These are phyloP conservation scores for Polypterus senegalus DNA, from an alignment of 2,113 vertebrate species.

Conservation along the genomic window DNA sequence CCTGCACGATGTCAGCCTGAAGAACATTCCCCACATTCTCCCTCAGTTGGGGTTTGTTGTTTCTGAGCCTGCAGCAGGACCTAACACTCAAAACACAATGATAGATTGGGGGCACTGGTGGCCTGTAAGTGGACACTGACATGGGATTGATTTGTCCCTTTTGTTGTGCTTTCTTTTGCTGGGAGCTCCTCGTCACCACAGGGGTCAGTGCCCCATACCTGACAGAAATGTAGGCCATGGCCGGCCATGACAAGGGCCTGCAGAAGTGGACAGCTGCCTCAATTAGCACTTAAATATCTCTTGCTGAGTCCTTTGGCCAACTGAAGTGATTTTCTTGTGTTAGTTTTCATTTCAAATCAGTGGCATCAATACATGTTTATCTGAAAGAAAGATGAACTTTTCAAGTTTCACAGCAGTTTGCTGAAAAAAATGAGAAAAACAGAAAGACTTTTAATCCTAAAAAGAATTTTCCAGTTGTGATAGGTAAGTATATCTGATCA, in stretches of 20 bases:
- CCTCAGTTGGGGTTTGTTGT: constrained; percentile 24
- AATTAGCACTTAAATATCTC: too few species aligned
- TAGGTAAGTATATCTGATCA: too few species aligned
- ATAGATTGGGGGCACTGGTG: constrained; percentile 49
- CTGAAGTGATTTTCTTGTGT: too few species aligned
- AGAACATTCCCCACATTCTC: constrained; percentile 38
- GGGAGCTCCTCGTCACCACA: constrained; percentile 43
- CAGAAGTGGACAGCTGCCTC: too few species aligned
- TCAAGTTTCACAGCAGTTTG: too few species aligned
- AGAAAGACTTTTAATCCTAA: too few species aligned
- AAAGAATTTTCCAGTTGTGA: too few species aligned
- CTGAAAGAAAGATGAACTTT: too few species aligned
- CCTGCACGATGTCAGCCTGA: constrained; percentile 45
- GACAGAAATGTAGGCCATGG: constrained; percentile 29
- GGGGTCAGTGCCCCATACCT: constrained; percentile 21
- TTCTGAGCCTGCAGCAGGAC: constrained; percentile 27
- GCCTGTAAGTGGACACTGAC: constrained; percentile 41
- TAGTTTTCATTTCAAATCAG: too few species aligned
- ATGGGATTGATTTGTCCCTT: constrained; percentile 48
- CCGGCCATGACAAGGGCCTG: not conserved
- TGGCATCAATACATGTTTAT: too few species aligned
- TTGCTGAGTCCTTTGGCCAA: too few species aligned
- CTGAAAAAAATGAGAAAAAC: too few species aligned
- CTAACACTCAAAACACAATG: constrained; percentile 33
- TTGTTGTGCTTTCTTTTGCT: constrained; percentile 39